A percentile compares a stretch with the other conserved stretches of the same genome.
phyloP scores from a whole-genome alignment of 1,140 invertebrate species.

The Potamilus streckersoni region DNA sequence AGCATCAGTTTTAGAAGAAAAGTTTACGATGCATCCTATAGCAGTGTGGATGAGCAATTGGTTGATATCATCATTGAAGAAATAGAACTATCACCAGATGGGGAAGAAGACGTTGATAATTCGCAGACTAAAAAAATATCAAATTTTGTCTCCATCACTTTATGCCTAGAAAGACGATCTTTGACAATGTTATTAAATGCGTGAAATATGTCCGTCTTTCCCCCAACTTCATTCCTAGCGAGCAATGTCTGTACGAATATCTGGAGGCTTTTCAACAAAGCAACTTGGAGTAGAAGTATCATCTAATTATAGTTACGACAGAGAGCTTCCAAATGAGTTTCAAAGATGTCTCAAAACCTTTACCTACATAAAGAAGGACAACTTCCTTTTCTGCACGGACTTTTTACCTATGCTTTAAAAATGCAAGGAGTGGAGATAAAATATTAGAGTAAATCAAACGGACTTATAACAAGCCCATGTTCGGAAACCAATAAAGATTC shows the following conservation, averaged over 20 bases:
- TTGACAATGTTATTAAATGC: conserved; percentile 91
- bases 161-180: conserved; percentile 69
- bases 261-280: conserved; percentile 60
- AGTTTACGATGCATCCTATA: conserved; percentile 50
- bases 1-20: conserved; percentile 31
- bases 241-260: conserved; percentile 81
- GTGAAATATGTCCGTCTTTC: conserved; percentile 92
- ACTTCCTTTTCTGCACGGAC: conserved; percentile 52
- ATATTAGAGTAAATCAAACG: conserved; percentile 15
- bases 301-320: conserved; percentile 53
- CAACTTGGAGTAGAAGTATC: conserved; percentile 49
- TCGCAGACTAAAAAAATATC: conserved; percentile 22
- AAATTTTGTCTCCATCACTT: conserved; percentile 61
- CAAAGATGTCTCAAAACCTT: conserved; percentile 92
- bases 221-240: conserved; percentile 85
- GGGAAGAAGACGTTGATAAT: background rate
- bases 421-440: too few species aligned
- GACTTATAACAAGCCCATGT: background rate
- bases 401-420: conserved; percentile 33
- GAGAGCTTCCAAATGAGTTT: conserved; percentile 89
- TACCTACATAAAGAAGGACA: conserved; percentile 77
- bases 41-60: conserved; percentile 39
- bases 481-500: background rate
- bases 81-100: conserved; percentile 23
- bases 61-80: conserved; percentile 39